Base-by-base conservation (phyloP, 2,797 vertebrate genomes). In the Ptychadena robeensis region DNA sequence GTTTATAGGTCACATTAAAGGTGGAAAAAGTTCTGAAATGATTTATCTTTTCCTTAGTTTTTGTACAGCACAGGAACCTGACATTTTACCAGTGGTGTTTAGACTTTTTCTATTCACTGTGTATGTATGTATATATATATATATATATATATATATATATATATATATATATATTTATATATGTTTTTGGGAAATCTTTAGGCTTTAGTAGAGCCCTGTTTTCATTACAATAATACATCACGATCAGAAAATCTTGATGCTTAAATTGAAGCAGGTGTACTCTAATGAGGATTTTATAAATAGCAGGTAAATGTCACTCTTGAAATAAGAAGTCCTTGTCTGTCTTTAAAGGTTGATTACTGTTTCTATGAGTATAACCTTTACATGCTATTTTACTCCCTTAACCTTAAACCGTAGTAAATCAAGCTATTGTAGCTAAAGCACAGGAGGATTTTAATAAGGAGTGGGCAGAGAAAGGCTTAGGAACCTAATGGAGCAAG, bases 271-370 rank as follows among this genome's bases (percentile, higher is more conserved):
- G 79, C 48, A 83, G 34, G 73, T 66, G 82, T 79, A 68, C 61
- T 37, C 74, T 66, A 87, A 84, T 68, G 85, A 81, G 27, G 34
- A 10, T 81, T 83, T 87, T 85, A 87, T 87, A 86, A 86, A 86
- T 68, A 82, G 57, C 31, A 82, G 35, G 81, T 40, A 86, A 84
- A 74, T 86, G 81, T 86, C 86, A 83, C 44, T 80, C 40, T 69
- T 82, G 79, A 85, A 87, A 88, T 67, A 48, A 38, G 83, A 82
- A 73, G 61, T 44, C 69, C 70, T 82, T 59, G 32, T 80, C 79
- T 79, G 70, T 66, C 87, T 64, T 81, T 65, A 79, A 78, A 88
- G 59, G 71, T 57, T 70, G 37, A 64, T 82, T 81, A 70, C 48
- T 80, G 10, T 44, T 72, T 80, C 68, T 88, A 65, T 65, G 75